Percentiles rank a stretch among this genome's conserved stretches.
phyloP scores from a whole-genome alignment of 2,797 vertebrate species.

The Gobio occitaniae region DNA sequence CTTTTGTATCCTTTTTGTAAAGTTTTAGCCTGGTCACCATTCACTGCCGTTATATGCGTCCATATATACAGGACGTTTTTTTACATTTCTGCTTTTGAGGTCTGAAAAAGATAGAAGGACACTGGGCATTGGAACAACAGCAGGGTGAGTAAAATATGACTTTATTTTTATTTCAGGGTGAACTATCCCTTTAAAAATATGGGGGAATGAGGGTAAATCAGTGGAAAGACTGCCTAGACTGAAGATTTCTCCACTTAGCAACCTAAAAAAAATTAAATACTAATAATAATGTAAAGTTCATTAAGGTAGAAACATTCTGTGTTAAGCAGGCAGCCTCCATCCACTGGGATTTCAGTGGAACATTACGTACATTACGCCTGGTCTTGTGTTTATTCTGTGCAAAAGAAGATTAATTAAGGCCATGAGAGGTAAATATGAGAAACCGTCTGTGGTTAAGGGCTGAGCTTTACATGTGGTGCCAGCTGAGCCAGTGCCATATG shows the following conservation, averaged over 20 bases:
- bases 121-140: too few relatives aligned
- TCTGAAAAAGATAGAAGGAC: too few relatives aligned
- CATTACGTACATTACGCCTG: not conserved
- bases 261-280: not conserved
- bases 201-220: not conserved
- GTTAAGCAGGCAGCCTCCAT: not conserved
- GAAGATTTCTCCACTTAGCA: not conserved
- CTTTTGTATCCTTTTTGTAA: too few relatives aligned
- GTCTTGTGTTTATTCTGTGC: constrained; percentile 61
- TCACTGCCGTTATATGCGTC: too few relatives aligned
- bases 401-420: constrained; percentile 69
- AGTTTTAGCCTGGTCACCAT: too few relatives aligned
- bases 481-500: constrained; percentile 32
- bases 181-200: too few relatives aligned
- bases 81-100: too few relatives aligned
- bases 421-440: constrained; percentile 47
- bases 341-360: not conserved
- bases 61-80: too few relatives aligned
- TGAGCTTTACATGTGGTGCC: not conserved
- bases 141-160: too few relatives aligned
- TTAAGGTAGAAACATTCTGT: constrained; percentile 9
- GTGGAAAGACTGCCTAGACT: not conserved
- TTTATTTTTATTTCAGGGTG: too few relatives aligned
- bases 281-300: not conserved
- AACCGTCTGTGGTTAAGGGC: constrained; percentile 49